Evolutionary conservation across 1,140 invertebrate species (phyloP), one percentile per base, ranked within the genome.

Genomic region (Anthonomus grandis): DNA sequence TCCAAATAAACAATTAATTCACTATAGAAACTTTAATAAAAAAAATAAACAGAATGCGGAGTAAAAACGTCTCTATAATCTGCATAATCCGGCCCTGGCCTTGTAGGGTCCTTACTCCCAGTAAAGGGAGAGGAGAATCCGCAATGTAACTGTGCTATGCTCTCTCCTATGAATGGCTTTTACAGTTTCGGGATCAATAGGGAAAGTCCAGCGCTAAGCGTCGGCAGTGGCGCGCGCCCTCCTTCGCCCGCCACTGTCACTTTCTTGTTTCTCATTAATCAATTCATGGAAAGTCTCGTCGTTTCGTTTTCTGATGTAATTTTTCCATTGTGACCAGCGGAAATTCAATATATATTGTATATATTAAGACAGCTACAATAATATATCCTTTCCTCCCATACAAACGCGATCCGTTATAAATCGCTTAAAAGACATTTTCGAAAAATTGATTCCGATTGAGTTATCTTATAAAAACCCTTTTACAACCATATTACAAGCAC

Each of bases 171-270:
- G 50, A 53, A 53, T 53, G 50, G 50, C 50, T 53, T 42, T 45
- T 53, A 44, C 50, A 53, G 50, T 24, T n/a, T 44, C 45, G 18
- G 51, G 54, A 57, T 57, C 54, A 57, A 57, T 57, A 57, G 44
- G 18, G 24, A 53, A 55, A 49, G 54, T 57, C 54, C 54, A 48
- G 54, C 27, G 54, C 22, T 45, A 17, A 55, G 38, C 42, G 10
- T 10, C 9, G 34, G 31, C 54, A 57, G 54, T 57, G 31, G 10
- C 54, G 39, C 49, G 12, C 46, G 15, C 31, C 1, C 31, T 34
- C 10, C 31, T 34, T 2, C 2, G 10, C 13, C 10, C 13, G 31
- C 31, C 31, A 34, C 13, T 12, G 31, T 10, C 31, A 10, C 13
- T 34, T 34, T 10, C 31, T 12, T 12, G 15, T 34, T 12, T 1